Conservation (phyloP, 2,797 vertebrate species). For the Otus scops region DNA sequence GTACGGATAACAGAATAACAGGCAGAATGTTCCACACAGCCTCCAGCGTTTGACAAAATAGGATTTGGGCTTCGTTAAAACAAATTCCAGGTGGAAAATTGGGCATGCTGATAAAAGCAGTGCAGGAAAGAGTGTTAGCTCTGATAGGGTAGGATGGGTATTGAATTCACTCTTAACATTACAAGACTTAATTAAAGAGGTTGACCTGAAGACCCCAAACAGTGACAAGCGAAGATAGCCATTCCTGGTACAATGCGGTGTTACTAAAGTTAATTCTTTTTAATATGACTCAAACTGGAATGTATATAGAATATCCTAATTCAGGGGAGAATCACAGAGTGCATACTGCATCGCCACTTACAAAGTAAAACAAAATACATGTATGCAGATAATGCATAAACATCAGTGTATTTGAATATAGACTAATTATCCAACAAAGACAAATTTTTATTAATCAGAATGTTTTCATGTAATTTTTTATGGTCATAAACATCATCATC, state of each 20-base stretch:
- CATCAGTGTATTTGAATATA: accelerated
- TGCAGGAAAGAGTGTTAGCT: conserved; percentile 55
- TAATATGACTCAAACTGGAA: background rate
- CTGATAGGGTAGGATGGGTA: conserved; percentile 64
- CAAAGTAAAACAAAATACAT: background rate
- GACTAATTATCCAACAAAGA: background rate
- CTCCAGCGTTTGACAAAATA: conserved; percentile 35
- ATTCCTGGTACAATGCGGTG: background rate
- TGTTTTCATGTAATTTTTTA: background rate
- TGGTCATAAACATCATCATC: background rate
- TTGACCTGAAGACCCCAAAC: conserved; percentile 65
- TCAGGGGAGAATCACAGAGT: background rate
- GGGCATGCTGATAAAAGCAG: conserved; percentile 68
- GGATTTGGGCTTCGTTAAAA: conserved; percentile 66
- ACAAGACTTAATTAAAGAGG: conserved; percentile 71
- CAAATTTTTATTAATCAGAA: background rate
- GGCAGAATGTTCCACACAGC: conserved; percentile 53
- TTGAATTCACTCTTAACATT: conserved; percentile 63
- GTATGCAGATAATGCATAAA: background rate
- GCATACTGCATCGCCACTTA: background rate
- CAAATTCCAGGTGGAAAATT: conserved; percentile 71
- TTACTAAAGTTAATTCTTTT: conserved; percentile 51
- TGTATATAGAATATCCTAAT: background rate
- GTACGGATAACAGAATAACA: background rate
- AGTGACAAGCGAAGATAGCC: conserved; percentile 46